Base-by-base conservation (phyloP, 2,888 invertebrate species). In the Calliphora vomitoria region DNA sequence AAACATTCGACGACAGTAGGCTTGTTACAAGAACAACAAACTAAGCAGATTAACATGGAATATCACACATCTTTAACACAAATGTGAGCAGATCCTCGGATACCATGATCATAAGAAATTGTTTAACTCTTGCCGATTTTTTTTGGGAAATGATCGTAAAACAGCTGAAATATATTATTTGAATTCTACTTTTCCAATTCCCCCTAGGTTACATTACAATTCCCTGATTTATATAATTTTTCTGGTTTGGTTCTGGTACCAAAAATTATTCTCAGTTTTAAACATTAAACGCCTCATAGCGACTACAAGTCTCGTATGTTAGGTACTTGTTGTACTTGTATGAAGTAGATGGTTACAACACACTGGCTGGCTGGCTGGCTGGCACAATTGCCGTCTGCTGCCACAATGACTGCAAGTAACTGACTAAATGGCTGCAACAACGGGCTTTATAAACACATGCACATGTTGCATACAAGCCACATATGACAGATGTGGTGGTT, bases 401-500 rank as follows among this genome's bases (percentile, higher is more conserved):
- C 75, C 69, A 62, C 69, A 62, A 75, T 76, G 75, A 71, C 85
- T 69, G 55, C n/a, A 35, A 62, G 35, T n/a, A 58, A 71, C 58
- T 44, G 72, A 55, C 25, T 82, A 62, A 69, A 62, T 82, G 31
- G 50, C 75, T 68, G 44, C 31, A 50, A 68, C 47, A 50, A 50
- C 35, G 58, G 66, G 25, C 75, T 4, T 35, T 35, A 35, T 35
- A 50, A 11, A 66, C 76, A 44, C 71, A 47, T 38, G 18, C 71
- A 55, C 66, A 75, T 82, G 66, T 50, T 58, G 38, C 18, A 78
- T 62, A 41, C 35, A 64, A 44, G 25, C 55, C 78, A 78, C 82
- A 79, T 74, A 85, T 85, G 85, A 85, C 85, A 85, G 85, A 85
- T 85, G 85, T 80, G 85, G 75, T 62, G 60, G 62, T 85, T 85